Conservation (phyloP, 2,113 vertebrate species). For the Petrocephalus zakoni region DNA sequence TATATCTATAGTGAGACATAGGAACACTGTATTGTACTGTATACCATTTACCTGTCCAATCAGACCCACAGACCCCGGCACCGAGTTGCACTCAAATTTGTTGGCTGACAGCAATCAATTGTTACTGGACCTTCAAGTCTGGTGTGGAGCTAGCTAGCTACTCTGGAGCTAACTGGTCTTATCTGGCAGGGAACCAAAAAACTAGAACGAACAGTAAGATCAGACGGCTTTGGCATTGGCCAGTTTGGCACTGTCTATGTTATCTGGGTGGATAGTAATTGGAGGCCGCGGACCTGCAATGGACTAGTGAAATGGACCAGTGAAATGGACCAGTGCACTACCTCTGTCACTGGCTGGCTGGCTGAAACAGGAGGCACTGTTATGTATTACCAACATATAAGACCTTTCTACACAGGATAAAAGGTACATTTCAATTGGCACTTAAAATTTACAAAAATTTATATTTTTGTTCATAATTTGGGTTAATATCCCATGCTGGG, state of each 20-base stretch:
- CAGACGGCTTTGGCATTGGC: not conserved
- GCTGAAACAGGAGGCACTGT: not conserved
- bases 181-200: not conserved
- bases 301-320: not conserved
- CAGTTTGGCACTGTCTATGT: not conserved
- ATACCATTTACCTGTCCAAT: not conserved
- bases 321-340: not conserved
- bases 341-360: not conserved
- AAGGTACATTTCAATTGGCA: not conserved
- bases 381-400: not conserved
- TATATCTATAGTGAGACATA: too few relatives aligned
- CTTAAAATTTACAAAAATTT: not conserved
- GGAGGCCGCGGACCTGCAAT: not conserved
- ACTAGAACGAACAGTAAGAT: not conserved
- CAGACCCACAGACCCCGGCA: not conserved
- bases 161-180: not conserved
- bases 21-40: too few relatives aligned
- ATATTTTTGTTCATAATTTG: not conserved
- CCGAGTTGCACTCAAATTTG: not conserved
- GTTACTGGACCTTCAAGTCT: not conserved
- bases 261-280: not conserved
- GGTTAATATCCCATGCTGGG: not conserved
- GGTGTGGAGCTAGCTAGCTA: not conserved
- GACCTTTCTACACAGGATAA: not conserved
- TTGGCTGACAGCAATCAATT: not conserved